Base-by-base conservation (phyloP, 2,113 vertebrate genomes). In the Pedetes capensis region DNA sequence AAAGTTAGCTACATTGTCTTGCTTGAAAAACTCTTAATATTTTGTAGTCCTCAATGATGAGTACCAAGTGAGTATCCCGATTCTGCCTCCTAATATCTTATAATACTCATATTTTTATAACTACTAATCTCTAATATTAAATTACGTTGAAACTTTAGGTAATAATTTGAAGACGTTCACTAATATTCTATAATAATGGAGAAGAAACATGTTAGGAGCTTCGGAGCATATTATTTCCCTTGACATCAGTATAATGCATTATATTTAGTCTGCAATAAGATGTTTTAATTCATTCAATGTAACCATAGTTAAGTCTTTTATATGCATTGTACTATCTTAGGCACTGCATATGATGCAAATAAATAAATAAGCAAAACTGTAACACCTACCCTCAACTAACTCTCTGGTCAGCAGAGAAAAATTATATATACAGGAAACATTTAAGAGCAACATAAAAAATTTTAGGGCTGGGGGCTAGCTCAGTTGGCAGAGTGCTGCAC, bases 271-370 rank as follows among this genome's bases (percentile, higher is more conserved):
- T 59, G 5, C 23, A 92, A 13, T 42, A 63, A 69, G 12, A 16
- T 39, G 0, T 74, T 94, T 66, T 57, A 66, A 95, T 84, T 71
- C 13, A 83, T 61, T 37, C 14, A 75, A 34, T 47, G 49, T 53
- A 71, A 49, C 4, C 81, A 66, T 55, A 66, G 0, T 13, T 49
- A 80, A 87, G 42, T 5, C 13, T 79, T 6, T 64, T 34, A 7
- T 14, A n/a, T 32, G 22, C 42, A 20, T 1, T 22, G 18, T 23
- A 25, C 5, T 47, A 32, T 57, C 10, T 64, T 39, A 51, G 34
- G 8, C 11, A 72, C 10, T 44, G 0, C 9, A 49, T 0, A 27
- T 51, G 7, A 49, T 34, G 25, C 0, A 6, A 68, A 55, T 74
- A 39, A 82, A 81, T 39, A 12, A 59, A 69, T 55, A 42, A 16